phyloP scores from a whole-genome alignment of 2,888 invertebrate species.

The Lingula anatina region DNA sequence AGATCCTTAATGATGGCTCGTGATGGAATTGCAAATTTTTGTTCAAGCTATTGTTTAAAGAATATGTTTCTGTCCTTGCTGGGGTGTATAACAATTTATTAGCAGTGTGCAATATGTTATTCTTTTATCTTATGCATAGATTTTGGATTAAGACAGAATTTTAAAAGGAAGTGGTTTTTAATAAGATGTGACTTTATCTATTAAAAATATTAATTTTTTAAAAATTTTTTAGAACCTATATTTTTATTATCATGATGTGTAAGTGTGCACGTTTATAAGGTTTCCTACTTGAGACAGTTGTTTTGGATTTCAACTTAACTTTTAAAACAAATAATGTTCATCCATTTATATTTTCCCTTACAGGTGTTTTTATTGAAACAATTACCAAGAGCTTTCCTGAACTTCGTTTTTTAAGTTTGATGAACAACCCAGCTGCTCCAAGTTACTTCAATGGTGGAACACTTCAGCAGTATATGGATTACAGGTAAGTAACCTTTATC shows the following conservation, averaged over 20 bases:
- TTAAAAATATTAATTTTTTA: too few species aligned
- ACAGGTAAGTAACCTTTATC: conserved; percentile 59
- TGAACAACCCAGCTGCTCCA: conserved; percentile 81
- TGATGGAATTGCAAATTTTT: not conserved
- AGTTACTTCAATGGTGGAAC: conserved; percentile 72
- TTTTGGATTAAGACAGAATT: too few species aligned
- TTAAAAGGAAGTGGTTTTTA: too few species aligned
- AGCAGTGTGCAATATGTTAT: too few species aligned
- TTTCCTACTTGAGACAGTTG: not conserved
- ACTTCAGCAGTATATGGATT: conserved; percentile 70
- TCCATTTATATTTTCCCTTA: conserved; percentile 10
- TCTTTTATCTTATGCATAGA: too few species aligned
- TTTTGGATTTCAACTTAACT: not conserved
- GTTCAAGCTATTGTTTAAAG: not conserved
- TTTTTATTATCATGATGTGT: not conserved
- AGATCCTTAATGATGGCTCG: not conserved
- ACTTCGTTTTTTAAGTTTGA: conserved; percentile 70
- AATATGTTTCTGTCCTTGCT: not conserved
- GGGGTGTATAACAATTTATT: not conserved
- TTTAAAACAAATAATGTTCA: too few species aligned
- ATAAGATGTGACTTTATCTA: too few species aligned
- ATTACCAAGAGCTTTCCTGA: conserved; percentile 55
- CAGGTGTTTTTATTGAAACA: conserved; percentile 39
- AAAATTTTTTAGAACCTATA: not conserved
- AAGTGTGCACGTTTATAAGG: not conserved